Base-by-base conservation (phyloP, 2,797 vertebrate genomes). In the Fistularia commersonii region DNA sequence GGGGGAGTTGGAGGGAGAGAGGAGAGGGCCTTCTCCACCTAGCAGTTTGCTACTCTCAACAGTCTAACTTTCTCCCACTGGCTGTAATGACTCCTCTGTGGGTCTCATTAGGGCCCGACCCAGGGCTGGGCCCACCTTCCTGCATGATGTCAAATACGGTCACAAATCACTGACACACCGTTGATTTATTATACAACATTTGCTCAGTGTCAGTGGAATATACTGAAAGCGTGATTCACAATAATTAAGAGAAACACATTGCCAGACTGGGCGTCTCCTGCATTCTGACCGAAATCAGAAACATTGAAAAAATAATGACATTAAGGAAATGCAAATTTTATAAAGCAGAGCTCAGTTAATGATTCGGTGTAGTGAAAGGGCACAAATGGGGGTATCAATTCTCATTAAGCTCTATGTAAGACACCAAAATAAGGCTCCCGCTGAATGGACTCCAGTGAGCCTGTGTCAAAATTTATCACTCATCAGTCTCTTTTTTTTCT, bases 51-150 rank as follows among this genome's bases (percentile, higher is more conserved):
- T 66, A 50, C 66, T 80, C 72, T 80, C 58, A 65, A 61, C 53
- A 50, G 66, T 66, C 57, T 58, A 64, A 79, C 81, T 79, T 82
- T 85, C 76, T 79, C 77, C 60, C 55, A 61, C 54, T 43, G 66
- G 79, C 57, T 64, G 74, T 80, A 81, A 77, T 74, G 76, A 74
- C 72, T 75, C 66, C 58, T 70, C 67, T 51, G 69, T 49, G 72
- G 75, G 68, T 74, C 74, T 79, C 77, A 76, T 77, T 74, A 80
- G 61, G 73, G 64, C 51, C 64, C 72, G 70, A 81, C 67, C 74
- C 46, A 46, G 68, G 8, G 0, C 48, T 12, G 51, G 71, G 73
- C 79, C 74, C 62, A 79, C 65, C 69, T 67, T 66, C 59, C 54
- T 36, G 52, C 45, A 70, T 73, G 72, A 76, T 76, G 72, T 83